Conservation (phyloP, 2,888 invertebrate species). For the Calameuta idolon region DNA sequence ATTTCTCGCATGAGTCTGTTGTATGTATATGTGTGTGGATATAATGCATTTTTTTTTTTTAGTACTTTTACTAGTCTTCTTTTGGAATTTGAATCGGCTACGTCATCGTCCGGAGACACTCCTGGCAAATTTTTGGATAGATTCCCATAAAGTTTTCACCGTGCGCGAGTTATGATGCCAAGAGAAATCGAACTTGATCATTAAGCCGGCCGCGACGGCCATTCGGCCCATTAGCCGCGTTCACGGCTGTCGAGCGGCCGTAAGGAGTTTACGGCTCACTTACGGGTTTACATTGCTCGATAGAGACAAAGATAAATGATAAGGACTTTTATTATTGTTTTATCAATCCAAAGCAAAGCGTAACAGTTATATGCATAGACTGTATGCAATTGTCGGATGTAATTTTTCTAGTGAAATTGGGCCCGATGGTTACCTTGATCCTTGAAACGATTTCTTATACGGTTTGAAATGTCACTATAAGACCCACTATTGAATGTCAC, state of each 20-base stretch:
- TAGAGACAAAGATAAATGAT: neutral
- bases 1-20: neutral
- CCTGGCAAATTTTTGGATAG: constrained; percentile 34
- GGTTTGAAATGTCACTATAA: constrained; percentile 19
- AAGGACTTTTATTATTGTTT: neutral
- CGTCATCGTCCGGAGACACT: neutral
- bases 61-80: neutral
- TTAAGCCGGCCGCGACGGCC: constrained; percentile 60
- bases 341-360: neutral
- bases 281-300: neutral
- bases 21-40: neutral
- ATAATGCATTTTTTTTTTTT: neutral
- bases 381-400: neutral
- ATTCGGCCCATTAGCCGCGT: constrained; percentile 59
- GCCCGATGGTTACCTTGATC: constrained; percentile 16
- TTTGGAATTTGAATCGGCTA: neutral
- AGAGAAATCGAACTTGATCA: constrained; percentile 65
- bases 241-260: constrained; percentile 35
- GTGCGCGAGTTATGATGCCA: constrained; percentile 53
- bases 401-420: neutral
- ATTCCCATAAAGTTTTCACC: constrained; percentile 40
- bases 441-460: constrained; percentile 1
- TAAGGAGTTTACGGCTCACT: constrained; percentile 7
- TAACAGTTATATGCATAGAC: neutral
- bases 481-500: constrained; percentile 45